Evolutionary conservation across 2,888 invertebrate genomes (phyloP), one percentile per base, ranked within the genome.

Genomic region (Pseudoips prasinana): DNA sequence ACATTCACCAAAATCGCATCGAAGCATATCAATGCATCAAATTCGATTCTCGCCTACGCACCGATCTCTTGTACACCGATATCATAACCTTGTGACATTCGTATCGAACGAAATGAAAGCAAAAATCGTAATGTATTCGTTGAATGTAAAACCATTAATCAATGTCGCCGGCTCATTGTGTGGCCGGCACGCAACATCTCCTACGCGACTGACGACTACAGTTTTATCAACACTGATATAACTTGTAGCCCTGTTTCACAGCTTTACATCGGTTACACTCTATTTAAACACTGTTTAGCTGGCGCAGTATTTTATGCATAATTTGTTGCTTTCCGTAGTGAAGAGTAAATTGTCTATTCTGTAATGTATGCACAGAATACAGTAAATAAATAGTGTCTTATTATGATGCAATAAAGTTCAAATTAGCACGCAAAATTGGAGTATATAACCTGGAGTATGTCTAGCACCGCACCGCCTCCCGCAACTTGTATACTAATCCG

Each of bases 41-140:
- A 43, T 36, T 33, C 14, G 35, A 44, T 36, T 35, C 18, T 50
- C 58, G 56, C 65, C 60, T 49, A 63, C 64, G 55, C 48, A 67
- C 46, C 57, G 60, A 59, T 58, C 57, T 59, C 58, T 61, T 56
- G 59, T 57, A 59, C 75, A 67, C 77, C 83, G 82, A 84, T 88
- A 86, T 86, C 87, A 85, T 84, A 87, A 83, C 86, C 83, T 87
- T 79, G 81, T 82, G 86, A 86, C 83, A 85, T 85, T 83, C 77
- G 77, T 80, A 87, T 86, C 82, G 78, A 82, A 83, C 66, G 73
- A 73, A 76, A 77, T 76, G 86, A 87, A 87, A 87, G 88, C 87
- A 88, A 86, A 86, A 88, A 86, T 87, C 79, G 80, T 88, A 88
- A 87, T 87, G 86, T 87, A 84, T 86, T 87, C 86, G 82, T 85